A percentile compares a stretch with the other conserved stretches of the same genome.
These are phyloP conservation scores for Acridotheres tristis DNA, from an alignment of 2,797 vertebrate species.

Conservation along the genomic window DNA sequence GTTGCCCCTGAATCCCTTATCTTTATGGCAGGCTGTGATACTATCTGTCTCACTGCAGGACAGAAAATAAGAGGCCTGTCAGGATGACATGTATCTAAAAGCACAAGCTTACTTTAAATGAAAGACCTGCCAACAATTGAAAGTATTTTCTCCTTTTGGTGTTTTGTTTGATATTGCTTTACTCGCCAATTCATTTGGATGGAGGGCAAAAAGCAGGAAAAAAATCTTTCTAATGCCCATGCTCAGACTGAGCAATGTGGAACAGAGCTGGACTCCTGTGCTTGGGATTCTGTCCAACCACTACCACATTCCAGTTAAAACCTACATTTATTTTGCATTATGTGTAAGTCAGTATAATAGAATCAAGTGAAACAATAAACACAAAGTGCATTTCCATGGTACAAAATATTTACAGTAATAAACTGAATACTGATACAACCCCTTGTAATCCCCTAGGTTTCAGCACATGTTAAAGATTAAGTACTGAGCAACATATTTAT, in stretches of 20 bases:
- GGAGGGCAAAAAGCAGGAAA: not conserved
- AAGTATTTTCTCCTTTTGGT: not conserved
- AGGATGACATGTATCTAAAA: conserved; percentile 40
- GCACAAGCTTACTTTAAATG: conserved; percentile 16
- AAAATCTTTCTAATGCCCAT: not conserved
- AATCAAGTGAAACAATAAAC: not conserved
- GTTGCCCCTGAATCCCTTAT: conserved; percentile 38
- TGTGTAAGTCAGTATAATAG: not conserved
- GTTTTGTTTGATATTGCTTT: conserved; percentile 9
- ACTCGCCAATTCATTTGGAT: not conserved
- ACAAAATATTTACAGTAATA: conserved; percentile 33
- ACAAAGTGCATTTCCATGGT: not conserved
- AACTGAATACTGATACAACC: not conserved
- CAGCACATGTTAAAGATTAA: conserved; percentile 18
- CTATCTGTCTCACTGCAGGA: conserved; percentile 54
- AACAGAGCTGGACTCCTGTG: not conserved
- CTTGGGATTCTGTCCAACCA: not conserved
- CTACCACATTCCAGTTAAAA: not conserved
- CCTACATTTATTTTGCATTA: not conserved
- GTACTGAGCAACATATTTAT: not conserved
- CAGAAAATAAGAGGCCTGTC: conserved; percentile 56
- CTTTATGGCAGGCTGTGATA: conserved; percentile 50
- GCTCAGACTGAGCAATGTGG: not conserved
- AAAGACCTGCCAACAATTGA: not conserved
- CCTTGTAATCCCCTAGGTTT: not conserved